A percentile compares a stretch with the other conserved stretches of the same genome.
phyloP scores from a whole-genome alignment of 2,113 vertebrate species.

The Platysternon megacephalum region DNA sequence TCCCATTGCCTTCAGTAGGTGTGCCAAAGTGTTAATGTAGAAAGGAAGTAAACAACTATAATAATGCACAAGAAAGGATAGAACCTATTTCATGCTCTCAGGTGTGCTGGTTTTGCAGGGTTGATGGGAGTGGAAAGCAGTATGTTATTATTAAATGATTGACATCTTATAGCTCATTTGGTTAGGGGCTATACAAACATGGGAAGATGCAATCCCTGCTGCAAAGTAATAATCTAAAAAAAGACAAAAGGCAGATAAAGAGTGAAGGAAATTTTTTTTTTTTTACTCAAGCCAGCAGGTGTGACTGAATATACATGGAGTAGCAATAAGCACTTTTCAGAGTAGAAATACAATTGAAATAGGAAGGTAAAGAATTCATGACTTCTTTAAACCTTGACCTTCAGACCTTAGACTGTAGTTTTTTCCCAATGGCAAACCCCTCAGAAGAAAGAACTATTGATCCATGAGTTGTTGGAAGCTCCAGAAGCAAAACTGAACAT shows the following conservation, averaged over 20 bases:
- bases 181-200: background rate
- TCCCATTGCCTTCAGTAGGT: rapidly evolving
- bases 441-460: background rate
- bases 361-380: background rate
- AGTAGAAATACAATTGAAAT: background rate
- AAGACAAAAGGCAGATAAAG: background rate
- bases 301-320: background rate
- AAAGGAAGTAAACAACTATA: background rate
- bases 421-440: background rate
- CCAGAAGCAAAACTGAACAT: background rate
- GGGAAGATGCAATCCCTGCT: background rate
- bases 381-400: background rate
- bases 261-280: background rate
- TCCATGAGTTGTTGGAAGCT: background rate
- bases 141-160: background rate
- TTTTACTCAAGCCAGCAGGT: background rate
- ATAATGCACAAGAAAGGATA: background rate
- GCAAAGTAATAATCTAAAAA: background rate
- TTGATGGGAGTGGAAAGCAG: too few relatives aligned
- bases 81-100: rapidly evolving
- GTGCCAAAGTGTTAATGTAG: too few relatives aligned
- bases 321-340: background rate
- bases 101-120: background rate
- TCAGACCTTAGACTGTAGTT: background rate
- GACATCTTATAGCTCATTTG: background rate